Conservation (phyloP, 2,797 vertebrate genomes). For the Argya squamiceps region DNA sequence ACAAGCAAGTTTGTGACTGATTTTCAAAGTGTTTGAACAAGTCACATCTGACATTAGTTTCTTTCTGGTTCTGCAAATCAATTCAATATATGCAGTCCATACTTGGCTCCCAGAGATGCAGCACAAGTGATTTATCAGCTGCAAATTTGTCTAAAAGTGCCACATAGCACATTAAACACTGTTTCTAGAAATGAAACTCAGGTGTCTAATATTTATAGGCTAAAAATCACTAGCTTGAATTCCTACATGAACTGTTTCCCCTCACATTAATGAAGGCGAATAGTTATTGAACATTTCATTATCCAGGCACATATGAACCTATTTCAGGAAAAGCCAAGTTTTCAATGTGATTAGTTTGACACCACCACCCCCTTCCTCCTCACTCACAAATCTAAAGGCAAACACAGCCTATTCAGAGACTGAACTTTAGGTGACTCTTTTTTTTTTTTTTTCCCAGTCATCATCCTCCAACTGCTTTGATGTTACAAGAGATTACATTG, state of each 20-base stretch:
- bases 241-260: not conserved
- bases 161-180: not conserved
- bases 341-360: not conserved
- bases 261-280: not conserved
- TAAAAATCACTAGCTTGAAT: not conserved
- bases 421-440: slow-evolving; percentile 46
- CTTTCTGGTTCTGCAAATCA: slow-evolving; percentile 2
- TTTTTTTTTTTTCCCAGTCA: not conserved
- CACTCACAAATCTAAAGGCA: not conserved
- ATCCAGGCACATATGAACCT: not conserved
- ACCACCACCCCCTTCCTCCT: not conserved
- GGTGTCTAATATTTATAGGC: not conserved
- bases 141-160: not conserved
- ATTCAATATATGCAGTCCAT: not conserved
- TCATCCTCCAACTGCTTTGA: slow-evolving; percentile 37
- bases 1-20: not conserved
- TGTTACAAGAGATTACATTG: slow-evolving; percentile 37
- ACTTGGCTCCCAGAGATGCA: not conserved
- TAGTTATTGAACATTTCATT: not conserved
- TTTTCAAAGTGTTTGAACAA: not conserved
- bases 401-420: not conserved
- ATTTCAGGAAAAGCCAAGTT: not conserved
- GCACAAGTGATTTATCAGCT: not conserved
- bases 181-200: not conserved
- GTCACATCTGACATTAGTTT: not conserved